Conservation (phyloP, 1,140 invertebrate genomes). For the Stenopsyche tienmushanensis region DNA sequence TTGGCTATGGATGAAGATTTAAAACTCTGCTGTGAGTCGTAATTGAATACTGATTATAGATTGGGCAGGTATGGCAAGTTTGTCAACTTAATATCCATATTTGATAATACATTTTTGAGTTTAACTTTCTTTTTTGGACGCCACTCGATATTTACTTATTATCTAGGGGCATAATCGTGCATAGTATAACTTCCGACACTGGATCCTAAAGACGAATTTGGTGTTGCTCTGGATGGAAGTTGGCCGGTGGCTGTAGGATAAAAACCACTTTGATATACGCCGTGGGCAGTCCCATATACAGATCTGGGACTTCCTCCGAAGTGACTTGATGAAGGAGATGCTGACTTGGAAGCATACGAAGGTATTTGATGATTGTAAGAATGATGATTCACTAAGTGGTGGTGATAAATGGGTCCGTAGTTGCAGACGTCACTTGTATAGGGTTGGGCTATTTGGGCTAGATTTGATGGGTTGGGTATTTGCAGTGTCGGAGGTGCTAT, state of each 20-base stretch:
- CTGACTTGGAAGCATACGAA: constrained; percentile 5
- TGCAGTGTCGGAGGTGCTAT: constrained; percentile 16
- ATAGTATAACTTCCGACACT: constrained; percentile 14
- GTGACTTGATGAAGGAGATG: not conserved
- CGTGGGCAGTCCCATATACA: constrained; percentile 3
- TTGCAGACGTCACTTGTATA: constrained; percentile 31
- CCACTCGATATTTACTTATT: constrained; percentile 3
- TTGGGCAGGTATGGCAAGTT: no score
- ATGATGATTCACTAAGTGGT: constrained; percentile 22
- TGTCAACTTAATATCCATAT: no score
- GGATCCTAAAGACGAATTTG: constrained; percentile 5
- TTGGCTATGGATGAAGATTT: no score
- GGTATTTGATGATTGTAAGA: constrained; percentile 14
- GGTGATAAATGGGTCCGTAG: constrained; percentile 36
- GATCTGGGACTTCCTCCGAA: constrained; percentile 17
- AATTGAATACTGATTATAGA: no score
- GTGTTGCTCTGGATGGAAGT: constrained; percentile 1
- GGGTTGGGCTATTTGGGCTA: constrained; percentile 33
- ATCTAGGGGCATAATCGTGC: constrained; percentile 37
- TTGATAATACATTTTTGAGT: no score
- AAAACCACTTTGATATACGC: constrained; percentile 11
- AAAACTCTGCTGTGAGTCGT: no score
- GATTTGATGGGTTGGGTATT: constrained; percentile 16
- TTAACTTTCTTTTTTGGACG: no score
- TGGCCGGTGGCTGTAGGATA: constrained; percentile 8